These are phyloP conservation scores for Todiramphus saurophagus DNA, from an alignment of 2,113 vertebrate genomes.

Conservation along the genomic window DNA sequence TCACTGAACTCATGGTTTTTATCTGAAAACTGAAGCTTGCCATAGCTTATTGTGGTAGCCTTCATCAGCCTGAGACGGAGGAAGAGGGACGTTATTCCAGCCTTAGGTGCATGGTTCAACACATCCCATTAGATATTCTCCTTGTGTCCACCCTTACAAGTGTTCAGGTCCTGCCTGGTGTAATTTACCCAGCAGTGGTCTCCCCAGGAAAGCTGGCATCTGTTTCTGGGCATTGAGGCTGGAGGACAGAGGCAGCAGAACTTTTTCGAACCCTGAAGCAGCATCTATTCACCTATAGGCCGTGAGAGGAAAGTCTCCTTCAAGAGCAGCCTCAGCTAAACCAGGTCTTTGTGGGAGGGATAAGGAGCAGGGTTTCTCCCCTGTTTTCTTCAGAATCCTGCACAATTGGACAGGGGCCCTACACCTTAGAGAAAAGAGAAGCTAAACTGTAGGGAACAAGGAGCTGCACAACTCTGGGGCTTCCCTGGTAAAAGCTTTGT, in stretches of 20 bases:
- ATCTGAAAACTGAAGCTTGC: not conserved
- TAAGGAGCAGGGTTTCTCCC: not conserved
- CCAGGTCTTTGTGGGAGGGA: not conserved
- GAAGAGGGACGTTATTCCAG: not conserved
- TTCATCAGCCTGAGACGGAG: not conserved
- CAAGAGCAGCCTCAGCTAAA: not conserved
- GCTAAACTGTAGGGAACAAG: not conserved
- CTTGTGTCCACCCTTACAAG: not conserved
- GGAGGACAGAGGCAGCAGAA: not conserved
- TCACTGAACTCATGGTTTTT: not conserved
- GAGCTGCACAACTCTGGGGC: not conserved
- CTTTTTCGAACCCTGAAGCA: not conserved
- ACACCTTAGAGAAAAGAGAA: not conserved
- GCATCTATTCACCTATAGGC: not conserved
- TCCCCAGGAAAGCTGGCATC: not conserved
- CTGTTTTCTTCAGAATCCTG: not conserved
- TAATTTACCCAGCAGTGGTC: not conserved
- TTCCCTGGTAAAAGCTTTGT: not conserved
- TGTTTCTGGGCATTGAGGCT: not conserved
- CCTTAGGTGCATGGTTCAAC: not conserved
- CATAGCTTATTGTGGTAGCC: not conserved
- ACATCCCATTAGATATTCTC: accelerated
- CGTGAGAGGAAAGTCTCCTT: not conserved
- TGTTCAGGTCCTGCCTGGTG: not conserved
- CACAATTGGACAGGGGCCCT: not conserved